Evolutionary conservation across 2,113 vertebrate genomes (phyloP).

Genomic region (Spilogale gracilis): DNA sequence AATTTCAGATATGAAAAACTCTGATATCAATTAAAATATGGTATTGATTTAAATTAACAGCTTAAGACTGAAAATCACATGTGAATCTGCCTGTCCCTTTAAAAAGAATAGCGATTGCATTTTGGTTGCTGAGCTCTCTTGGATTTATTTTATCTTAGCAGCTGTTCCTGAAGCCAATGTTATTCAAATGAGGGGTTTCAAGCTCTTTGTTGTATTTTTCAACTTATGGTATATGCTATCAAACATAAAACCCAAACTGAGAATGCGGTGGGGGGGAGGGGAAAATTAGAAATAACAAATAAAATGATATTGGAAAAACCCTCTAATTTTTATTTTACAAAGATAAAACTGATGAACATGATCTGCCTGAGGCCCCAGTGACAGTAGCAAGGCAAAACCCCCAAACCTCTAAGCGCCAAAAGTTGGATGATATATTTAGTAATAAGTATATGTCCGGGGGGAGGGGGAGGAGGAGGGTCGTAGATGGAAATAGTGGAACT

Average conservation of each 20-base stretch:
- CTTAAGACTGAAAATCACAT: not conserved
- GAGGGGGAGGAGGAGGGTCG: not conserved
- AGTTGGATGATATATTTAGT: conserved; percentile 61
- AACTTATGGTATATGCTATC: conserved; percentile 55
- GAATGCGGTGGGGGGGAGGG: not conserved
- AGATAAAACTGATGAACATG: not conserved
- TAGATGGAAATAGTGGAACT: conserved; percentile 35
- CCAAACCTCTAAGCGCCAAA: conserved; percentile 20
- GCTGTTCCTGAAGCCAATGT: conserved; percentile 85
- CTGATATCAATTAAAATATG: not conserved
- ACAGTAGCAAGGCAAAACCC: conserved; percentile 49
- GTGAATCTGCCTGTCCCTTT: conserved; percentile 78
- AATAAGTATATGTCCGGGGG: not conserved
- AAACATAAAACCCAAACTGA: conserved; percentile 64
- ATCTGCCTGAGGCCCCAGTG: conserved; percentile 30
- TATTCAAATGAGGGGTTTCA: conserved; percentile 83
- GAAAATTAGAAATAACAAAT: not conserved
- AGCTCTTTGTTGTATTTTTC: conserved; percentile 75
- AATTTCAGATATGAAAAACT: conserved; percentile 41
- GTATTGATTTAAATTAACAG: not conserved
- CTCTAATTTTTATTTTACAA: conserved; percentile 54
- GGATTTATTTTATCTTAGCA: conserved; percentile 86
- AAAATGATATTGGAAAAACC: not conserved
- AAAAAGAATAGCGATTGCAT: conserved; percentile 66
- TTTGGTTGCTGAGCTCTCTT: conserved; percentile 78